phyloP scores from a whole-genome alignment of 2,888 invertebrate species.

The Papilio demoleus region DNA sequence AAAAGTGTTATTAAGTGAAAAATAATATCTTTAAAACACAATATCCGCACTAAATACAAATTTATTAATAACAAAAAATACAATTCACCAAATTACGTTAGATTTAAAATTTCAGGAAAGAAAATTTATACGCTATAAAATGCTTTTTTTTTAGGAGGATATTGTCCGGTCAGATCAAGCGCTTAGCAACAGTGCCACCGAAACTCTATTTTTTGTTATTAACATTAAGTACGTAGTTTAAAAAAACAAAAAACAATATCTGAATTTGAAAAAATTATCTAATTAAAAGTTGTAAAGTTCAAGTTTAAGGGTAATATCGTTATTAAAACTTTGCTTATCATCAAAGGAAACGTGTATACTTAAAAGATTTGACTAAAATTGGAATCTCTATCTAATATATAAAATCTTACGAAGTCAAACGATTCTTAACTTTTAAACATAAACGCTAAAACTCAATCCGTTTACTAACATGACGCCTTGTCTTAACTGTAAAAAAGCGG shows the following conservation, averaged over 20 bases:
- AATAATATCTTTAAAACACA: background rate
- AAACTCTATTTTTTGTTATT: no score
- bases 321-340: background rate
- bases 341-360: background rate
- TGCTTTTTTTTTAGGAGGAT: no score
- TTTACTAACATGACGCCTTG: background rate
- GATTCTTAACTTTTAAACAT: background rate
- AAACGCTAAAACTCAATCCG: background rate
- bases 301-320: background rate
- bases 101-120: no score
- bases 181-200: no score
- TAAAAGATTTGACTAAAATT: background rate
- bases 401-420: background rate
- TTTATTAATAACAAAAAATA: no score
- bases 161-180: no score
- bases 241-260: no score
- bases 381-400: background rate
- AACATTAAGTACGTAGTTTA: no score
- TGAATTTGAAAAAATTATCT: no score
- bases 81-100: no score
- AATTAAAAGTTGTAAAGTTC: background rate
- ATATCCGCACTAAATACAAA: no score
- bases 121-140: no score
- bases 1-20: background rate
- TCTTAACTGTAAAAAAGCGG: conserved; percentile 1